A percentile compares a stretch with the other conserved stretches of the same genome.
Evolutionary conservation across 2,113 vertebrate species (phyloP).

Genomic region (Hemiprocne comata): DNA sequence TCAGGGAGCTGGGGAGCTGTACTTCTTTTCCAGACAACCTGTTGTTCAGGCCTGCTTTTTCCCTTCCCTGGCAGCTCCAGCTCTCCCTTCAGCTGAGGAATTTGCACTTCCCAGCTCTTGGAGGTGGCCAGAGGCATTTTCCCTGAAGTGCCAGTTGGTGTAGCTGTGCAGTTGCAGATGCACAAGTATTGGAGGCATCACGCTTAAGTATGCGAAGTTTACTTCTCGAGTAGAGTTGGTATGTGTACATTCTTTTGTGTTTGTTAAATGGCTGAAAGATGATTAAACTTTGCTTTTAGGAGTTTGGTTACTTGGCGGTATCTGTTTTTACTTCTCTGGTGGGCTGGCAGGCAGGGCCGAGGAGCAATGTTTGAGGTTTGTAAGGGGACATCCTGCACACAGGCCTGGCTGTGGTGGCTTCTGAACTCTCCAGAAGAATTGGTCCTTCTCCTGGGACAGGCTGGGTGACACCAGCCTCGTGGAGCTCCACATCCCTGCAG

Average conservation of each 20-base stretch:
- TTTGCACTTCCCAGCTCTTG: not conserved
- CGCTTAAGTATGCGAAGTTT: not conserved
- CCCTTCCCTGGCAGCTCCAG: not conserved
- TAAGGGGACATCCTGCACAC: not conserved
- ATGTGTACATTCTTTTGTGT: not conserved
- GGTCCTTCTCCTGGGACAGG: accelerated
- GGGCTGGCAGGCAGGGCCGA: not conserved
- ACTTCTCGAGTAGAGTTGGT: not conserved
- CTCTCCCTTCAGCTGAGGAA: not conserved
- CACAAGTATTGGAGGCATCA: not conserved
- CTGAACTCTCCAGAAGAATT: accelerated
- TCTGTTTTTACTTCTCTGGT: not conserved
- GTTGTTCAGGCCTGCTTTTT: not conserved
- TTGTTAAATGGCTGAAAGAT: not conserved
- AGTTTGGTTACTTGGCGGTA: not conserved
- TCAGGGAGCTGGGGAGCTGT: not conserved
- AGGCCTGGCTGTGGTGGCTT: accelerated
- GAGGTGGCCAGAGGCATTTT: not conserved
- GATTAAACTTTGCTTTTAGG: not conserved
- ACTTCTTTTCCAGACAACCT: not conserved
- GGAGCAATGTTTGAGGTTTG: not conserved
- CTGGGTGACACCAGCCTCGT: not conserved
- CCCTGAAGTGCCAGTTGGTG: not conserved
- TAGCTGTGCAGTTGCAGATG: slow-evolving; percentile 29
- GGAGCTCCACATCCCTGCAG: accelerated